These are phyloP conservation scores for Hemiprocne comata DNA, from an alignment of 2,113 vertebrate genomes.

Conservation along the genomic window DNA sequence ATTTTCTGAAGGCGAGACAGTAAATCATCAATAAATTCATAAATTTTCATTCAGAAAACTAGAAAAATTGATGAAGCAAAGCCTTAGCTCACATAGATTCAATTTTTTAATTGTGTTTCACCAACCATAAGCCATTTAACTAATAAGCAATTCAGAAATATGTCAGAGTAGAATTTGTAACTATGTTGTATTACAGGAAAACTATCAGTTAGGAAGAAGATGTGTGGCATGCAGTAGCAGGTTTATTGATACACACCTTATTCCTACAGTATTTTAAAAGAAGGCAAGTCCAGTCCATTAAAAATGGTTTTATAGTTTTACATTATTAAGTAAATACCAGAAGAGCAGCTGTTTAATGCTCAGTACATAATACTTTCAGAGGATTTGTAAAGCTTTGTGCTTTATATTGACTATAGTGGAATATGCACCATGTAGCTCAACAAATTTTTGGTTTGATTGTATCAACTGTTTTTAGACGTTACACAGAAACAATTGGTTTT, in stretches of 20 bases:
- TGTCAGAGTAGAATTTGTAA: constrained; percentile 19
- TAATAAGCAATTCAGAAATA: constrained; percentile 33
- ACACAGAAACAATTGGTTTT: not conserved
- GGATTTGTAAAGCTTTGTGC: not conserved
- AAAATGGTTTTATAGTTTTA: no score
- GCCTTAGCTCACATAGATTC: constrained; percentile 4
- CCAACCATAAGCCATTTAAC: constrained; percentile 40
- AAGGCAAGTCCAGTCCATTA: not conserved
- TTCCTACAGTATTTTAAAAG: not conserved
- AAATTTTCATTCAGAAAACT: constrained; percentile 36
- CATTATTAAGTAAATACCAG: no score
- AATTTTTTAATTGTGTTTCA: constrained; percentile 56
- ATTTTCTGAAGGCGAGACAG: not conserved
- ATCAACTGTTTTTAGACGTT: not conserved
- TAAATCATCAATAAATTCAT: constrained; percentile 38
- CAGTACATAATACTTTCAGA: not conserved
- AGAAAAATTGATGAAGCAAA: constrained; percentile 50
- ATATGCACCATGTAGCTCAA: rapidly evolving
- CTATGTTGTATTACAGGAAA: not conserved
- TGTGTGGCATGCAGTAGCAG: not conserved
- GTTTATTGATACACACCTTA: not conserved
- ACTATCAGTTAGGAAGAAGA: not conserved
- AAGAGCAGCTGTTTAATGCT: no score
- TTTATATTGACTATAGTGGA: not conserved
- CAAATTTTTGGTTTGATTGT: not conserved